Percentiles rank a stretch among this genome's conserved stretches.
Conservation (phyloP, 2,888 invertebrate genomes). For the Meteorus colon region DNA sequence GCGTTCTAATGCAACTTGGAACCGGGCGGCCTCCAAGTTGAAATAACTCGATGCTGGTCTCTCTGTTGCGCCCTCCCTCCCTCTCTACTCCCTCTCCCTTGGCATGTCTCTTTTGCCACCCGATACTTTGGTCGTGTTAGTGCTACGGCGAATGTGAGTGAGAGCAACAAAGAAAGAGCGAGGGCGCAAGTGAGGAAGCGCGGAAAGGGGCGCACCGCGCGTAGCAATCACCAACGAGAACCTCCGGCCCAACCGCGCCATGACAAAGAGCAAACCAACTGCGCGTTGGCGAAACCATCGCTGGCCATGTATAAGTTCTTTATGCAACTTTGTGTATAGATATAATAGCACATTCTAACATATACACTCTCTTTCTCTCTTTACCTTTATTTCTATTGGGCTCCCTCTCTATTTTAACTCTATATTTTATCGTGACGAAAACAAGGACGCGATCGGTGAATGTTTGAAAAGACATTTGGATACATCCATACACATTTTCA, state of each 20-base stretch:
- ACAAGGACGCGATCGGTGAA: slow-evolving; percentile 38
- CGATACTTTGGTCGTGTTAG: slow-evolving; percentile 29
- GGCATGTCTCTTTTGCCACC: slow-evolving; percentile 42
- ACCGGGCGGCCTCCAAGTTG: slow-evolving; percentile 70
- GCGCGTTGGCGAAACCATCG: slow-evolving; percentile 38
- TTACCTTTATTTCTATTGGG: slow-evolving; percentile 47
- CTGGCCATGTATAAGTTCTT: slow-evolving; percentile 32
- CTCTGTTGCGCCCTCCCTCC: slow-evolving; percentile 48
- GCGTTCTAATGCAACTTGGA: slow-evolving; percentile 70
- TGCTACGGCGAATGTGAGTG: slow-evolving; percentile 8
- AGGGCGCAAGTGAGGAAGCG: slow-evolving; percentile 9
- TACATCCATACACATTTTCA: slow-evolving; percentile 11
- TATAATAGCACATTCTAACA: slow-evolving; percentile 35
- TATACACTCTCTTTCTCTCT: slow-evolving; percentile 40
- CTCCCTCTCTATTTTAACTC: slow-evolving; percentile 17
- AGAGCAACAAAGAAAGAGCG: slow-evolving; percentile 6
- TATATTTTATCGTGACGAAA: slow-evolving; percentile 24
- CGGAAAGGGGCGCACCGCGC: slow-evolving; percentile 34
- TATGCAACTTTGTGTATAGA: slow-evolving; percentile 29
- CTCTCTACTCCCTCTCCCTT: slow-evolving; percentile 47
- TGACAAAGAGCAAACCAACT: slow-evolving; percentile 35
- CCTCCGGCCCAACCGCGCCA: slow-evolving; percentile 34
- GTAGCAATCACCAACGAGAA: slow-evolving; percentile 40
- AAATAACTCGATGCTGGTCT: slow-evolving; percentile 56
- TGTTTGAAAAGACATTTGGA: slow-evolving; percentile 28